Evolutionary conservation across 2,888 invertebrate species (phyloP).

Genomic region (Phyllotreta striolata): DNA sequence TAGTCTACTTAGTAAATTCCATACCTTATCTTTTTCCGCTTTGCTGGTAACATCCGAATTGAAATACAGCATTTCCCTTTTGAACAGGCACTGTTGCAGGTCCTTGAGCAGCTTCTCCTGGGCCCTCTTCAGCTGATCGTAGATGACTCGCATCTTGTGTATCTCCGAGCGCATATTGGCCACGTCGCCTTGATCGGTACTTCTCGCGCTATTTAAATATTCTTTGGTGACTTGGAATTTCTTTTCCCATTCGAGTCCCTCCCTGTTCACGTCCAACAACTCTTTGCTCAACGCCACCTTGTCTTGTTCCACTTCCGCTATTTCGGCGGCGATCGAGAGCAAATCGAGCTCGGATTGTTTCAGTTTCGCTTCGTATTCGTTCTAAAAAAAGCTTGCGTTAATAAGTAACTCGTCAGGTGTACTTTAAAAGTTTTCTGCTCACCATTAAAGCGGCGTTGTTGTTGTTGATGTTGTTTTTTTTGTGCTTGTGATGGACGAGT

Average conservation of each 20-base stretch:
- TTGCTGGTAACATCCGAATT: constrained; percentile 65
- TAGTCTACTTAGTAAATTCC: too few relatives aligned
- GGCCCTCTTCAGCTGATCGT: constrained; percentile 63
- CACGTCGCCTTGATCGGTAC: constrained; percentile 70
- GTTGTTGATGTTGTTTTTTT: constrained; percentile 65
- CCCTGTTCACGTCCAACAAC: constrained; percentile 69
- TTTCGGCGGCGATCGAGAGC: constrained; percentile 72
- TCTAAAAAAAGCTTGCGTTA: constrained; percentile 54
- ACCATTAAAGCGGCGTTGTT: constrained; percentile 62
- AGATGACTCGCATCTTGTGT: constrained; percentile 79
- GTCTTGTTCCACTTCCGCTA: constrained; percentile 71
- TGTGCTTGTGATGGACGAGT: constrained; percentile 65
- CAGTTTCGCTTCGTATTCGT: constrained; percentile 63
- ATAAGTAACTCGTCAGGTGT: too few relatives aligned
- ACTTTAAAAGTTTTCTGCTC: not conserved
- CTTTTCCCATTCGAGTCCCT: constrained; percentile 82
- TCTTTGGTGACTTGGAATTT: constrained; percentile 78
- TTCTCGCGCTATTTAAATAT: constrained; percentile 72
- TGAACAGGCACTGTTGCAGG: constrained; percentile 70
- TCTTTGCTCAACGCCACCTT: constrained; percentile 72
- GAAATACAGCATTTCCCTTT: constrained; percentile 71
- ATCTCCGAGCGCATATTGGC: constrained; percentile 82
- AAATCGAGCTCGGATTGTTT: constrained; percentile 74
- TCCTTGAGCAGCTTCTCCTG: constrained; percentile 70
- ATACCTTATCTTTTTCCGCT: not conserved